These are phyloP conservation scores for Sphecodes monilicornis DNA, from an alignment of 2,888 invertebrate genomes.

Conservation along the genomic window DNA sequence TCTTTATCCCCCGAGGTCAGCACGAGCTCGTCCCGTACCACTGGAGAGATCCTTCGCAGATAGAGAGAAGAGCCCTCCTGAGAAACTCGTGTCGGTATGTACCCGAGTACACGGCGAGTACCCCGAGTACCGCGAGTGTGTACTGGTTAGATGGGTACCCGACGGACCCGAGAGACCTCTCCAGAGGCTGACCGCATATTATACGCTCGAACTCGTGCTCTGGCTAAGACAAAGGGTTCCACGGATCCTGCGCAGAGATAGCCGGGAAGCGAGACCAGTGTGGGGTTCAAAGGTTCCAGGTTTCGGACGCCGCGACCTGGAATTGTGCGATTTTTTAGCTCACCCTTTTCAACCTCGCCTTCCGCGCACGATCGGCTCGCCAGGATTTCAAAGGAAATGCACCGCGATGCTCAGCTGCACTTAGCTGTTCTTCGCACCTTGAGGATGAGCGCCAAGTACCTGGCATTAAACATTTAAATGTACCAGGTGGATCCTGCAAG, in stretches of 20 bases:
- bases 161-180: constrained; percentile 50
- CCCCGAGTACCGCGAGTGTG: constrained; percentile 55
- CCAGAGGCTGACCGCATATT: constrained; percentile 68
- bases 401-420: not conserved
- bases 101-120: constrained; percentile 30
- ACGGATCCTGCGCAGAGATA: constrained; percentile 65
- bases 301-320: constrained; percentile 25
- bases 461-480: not conserved
- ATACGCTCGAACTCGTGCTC: constrained; percentile 72
- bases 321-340: constrained; percentile 21
- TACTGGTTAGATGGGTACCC: constrained; percentile 60
- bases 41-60: constrained; percentile 74
- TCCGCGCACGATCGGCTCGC: not conserved
- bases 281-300: constrained; percentile 45
- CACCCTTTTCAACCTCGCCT: not conserved
- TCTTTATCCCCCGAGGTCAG: constrained; percentile 82
- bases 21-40: constrained; percentile 72
- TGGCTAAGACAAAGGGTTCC: constrained; percentile 73
- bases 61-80: constrained; percentile 73
- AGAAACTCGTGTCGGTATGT: constrained; percentile 72
- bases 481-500: not conserved
- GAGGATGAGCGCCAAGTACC: not conserved
- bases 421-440: not conserved
- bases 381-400: not conserved
- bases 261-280: constrained; percentile 35